Evolutionary conservation across 1,140 invertebrate species (phyloP).

Genomic region (Bilobella aurantiaca): DNA sequence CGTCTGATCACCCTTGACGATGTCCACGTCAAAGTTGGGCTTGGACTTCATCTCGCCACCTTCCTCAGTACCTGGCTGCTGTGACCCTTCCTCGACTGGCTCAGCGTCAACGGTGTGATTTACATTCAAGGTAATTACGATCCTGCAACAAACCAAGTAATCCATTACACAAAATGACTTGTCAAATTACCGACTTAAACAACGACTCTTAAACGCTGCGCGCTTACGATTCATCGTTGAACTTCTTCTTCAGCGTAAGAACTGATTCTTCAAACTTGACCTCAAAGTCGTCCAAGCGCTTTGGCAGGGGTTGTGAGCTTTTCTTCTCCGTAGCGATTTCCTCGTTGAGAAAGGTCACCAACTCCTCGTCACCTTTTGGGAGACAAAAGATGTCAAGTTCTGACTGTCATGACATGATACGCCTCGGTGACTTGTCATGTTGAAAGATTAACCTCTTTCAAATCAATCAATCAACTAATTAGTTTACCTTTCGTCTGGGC

Average conservation of each 20-base stretch:
- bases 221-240: constrained; percentile 62
- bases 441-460: not conserved
- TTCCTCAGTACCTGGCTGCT: constrained; percentile 46
- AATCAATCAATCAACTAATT: not conserved
- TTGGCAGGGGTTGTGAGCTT: constrained; percentile 62
- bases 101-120: constrained; percentile 81
- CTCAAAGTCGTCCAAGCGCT: constrained; percentile 65
- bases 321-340: constrained; percentile 80
- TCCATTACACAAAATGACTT: not conserved
- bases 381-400: not conserved
- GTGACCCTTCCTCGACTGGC: constrained; percentile 52
- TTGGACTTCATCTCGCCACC: constrained; percentile 66
- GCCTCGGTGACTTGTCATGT: not conserved
- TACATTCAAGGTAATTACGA: constrained; percentile 70
- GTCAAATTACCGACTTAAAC: not conserved
- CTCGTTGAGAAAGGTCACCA: constrained; percentile 74
- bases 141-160: constrained; percentile 44
- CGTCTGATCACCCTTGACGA: constrained; percentile 60
- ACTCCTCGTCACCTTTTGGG: constrained; percentile 62
- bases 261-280: constrained; percentile 64
- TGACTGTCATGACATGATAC: too few relatives aligned
- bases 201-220: constrained; percentile 9
- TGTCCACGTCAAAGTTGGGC: constrained; percentile 74
- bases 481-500: not conserved
- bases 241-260: constrained; percentile 60